A percentile compares a stretch with the other conserved stretches of the same genome.
Evolutionary conservation across 2,797 vertebrate genomes (phyloP).

Genomic region (Euthynnus affinis): DNA sequence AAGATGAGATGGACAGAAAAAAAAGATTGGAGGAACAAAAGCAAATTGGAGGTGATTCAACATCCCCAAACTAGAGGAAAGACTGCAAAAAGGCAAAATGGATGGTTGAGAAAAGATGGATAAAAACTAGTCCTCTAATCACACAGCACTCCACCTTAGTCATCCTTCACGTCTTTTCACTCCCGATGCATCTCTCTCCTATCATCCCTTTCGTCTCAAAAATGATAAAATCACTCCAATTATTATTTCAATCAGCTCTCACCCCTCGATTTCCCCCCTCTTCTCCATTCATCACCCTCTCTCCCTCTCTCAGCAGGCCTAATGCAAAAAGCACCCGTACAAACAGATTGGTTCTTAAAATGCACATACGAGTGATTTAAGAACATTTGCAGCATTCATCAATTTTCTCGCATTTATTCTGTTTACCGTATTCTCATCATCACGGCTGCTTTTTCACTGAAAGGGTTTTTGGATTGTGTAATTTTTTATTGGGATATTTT

Average conservation of each 20-base stretch:
- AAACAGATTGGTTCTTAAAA: too few relatives aligned
- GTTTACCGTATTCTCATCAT: too few relatives aligned
- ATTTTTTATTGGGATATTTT: too few relatives aligned
- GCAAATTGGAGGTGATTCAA: not conserved
- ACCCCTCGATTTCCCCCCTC: constrained; percentile 30
- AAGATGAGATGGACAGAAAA: not conserved
- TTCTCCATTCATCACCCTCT: constrained; percentile 73
- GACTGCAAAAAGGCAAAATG: not conserved
- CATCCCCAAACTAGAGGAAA: not conserved
- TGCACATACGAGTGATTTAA: too few relatives aligned
- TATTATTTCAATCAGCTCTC: constrained; percentile 59
- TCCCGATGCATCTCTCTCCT: constrained; percentile 4
- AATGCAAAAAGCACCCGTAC: too few relatives aligned
- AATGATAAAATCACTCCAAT: constrained; percentile 49
- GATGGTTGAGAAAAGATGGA: not conserved
- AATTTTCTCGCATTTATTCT: too few relatives aligned
- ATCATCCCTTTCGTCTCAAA: not conserved
- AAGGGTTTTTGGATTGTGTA: too few relatives aligned
- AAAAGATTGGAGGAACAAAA: not conserved
- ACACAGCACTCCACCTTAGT: constrained; percentile 22
- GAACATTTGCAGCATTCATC: too few relatives aligned
- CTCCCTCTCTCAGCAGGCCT: constrained; percentile 52
- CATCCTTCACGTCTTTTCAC: constrained; percentile 13
- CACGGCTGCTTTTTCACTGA: too few relatives aligned
- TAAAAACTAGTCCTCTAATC: constrained; percentile 29